Evolutionary conservation across 2,113 vertebrate species (phyloP).

Genomic region (Gymnarchus niloticus): DNA sequence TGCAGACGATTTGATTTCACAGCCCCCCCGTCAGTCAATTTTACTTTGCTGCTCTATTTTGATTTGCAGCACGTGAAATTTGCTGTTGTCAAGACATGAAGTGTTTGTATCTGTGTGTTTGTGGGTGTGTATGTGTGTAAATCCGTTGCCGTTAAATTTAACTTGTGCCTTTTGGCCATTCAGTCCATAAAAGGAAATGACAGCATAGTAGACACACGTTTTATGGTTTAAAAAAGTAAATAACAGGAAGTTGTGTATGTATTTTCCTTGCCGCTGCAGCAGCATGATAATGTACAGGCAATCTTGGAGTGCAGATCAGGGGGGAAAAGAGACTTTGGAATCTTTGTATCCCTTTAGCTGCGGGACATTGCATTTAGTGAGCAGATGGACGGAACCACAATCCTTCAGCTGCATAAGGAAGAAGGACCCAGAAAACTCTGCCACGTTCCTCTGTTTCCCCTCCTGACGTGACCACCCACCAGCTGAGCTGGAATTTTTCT

Average conservation of each 20-base stretch:
- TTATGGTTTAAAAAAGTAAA: neutral
- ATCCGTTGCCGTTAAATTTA: no score
- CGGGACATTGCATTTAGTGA: slow-evolving; percentile 24
- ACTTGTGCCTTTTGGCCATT: slow-evolving; percentile 10
- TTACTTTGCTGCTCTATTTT: neutral
- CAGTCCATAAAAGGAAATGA: slow-evolving; percentile 53
- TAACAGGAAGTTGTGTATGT: slow-evolving; percentile 51
- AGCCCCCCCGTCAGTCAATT: neutral
- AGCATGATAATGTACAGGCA: slow-evolving; percentile 41
- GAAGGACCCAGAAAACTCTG: slow-evolving; percentile 23
- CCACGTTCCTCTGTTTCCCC: neutral
- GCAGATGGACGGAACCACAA: slow-evolving; percentile 24
- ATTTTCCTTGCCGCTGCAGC: slow-evolving; percentile 40
- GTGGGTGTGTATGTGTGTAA: neutral
- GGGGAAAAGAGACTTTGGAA: slow-evolving; percentile 35
- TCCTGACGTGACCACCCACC: neutral
- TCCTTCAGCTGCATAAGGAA: slow-evolving; percentile 37
- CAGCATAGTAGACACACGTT: slow-evolving; percentile 17
- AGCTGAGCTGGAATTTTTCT: neutral
- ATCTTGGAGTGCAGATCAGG: slow-evolving; percentile 32
- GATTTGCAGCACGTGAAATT: neutral
- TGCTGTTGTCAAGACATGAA: neutral
- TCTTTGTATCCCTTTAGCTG: neutral
- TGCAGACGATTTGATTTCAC: neutral
- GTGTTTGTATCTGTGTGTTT: neutral